Evolutionary conservation across 2,888 invertebrate species (phyloP).

Genomic region (Lutraria lutraria): DNA sequence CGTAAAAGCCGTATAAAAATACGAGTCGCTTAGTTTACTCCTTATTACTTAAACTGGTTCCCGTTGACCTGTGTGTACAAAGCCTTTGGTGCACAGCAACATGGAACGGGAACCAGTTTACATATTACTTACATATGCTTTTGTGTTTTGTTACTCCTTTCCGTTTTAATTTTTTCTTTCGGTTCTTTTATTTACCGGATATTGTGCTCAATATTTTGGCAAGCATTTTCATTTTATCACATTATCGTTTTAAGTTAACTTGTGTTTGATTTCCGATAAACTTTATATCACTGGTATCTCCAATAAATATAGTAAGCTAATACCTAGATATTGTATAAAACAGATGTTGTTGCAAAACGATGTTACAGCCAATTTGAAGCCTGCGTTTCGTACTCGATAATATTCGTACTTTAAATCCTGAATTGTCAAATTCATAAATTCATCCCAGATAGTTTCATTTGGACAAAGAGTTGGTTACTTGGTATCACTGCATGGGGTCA

Average conservation of each 20-base stretch:
- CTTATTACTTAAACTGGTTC: no score
- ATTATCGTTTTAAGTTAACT: background rate
- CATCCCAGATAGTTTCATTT: no score
- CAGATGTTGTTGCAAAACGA: background rate
- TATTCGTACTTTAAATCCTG: background rate
- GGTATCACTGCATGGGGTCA: no score
- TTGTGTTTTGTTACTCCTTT: background rate
- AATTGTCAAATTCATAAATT: background rate
- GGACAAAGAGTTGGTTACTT: no score
- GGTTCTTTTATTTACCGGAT: slow-evolving; percentile 13
- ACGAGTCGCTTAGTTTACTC: no score
- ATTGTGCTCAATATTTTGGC: slow-evolving; percentile 16
- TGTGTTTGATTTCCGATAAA: background rate
- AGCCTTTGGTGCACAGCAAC: no score
- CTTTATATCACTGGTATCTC: background rate
- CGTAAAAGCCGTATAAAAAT: no score
- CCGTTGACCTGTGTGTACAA: no score
- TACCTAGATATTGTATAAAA: background rate
- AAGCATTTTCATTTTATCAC: background rate
- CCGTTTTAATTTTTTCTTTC: background rate
- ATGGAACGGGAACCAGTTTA: no score
- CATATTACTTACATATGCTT: no score
- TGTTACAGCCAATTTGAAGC: background rate
- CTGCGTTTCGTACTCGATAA: background rate
- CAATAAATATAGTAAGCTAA: background rate